Percentiles rank a stretch among this genome's conserved stretches.
Evolutionary conservation across 2,797 vertebrate species (phyloP).

Genomic region (Scolopax rusticola): DNA sequence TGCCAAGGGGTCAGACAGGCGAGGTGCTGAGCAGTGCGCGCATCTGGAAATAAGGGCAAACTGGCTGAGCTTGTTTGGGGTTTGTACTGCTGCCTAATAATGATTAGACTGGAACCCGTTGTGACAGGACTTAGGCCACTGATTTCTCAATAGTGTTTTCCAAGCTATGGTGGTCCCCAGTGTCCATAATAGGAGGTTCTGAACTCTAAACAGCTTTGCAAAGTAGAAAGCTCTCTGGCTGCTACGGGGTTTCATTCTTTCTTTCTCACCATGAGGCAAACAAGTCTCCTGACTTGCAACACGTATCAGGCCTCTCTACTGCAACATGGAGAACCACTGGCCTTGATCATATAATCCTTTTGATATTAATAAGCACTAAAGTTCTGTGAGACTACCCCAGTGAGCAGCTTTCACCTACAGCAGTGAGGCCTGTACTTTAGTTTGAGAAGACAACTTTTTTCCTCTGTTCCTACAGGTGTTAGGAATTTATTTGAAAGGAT

Average conservation of each 20-base stretch:
- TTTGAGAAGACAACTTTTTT: neutral
- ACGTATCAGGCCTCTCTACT: neutral
- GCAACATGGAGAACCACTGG: neutral
- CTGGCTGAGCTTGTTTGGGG: neutral
- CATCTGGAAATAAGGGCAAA: slow-evolving; percentile 82
- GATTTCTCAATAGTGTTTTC: neutral
- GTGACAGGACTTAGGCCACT: neutral
- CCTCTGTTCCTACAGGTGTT: neutral
- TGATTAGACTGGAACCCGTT: neutral
- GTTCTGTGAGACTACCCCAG: neutral
- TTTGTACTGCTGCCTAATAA: neutral
- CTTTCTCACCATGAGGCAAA: neutral
- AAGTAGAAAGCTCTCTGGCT: neutral
- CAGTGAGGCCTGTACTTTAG: neutral
- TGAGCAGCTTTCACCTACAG: neutral
- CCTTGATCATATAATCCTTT: neutral
- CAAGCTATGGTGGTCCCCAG: neutral
- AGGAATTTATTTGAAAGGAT: neutral
- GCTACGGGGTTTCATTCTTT: neutral
- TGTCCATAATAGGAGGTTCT: neutral
- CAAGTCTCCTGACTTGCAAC: neutral
- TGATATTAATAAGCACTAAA: neutral
- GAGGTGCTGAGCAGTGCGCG: slow-evolving; percentile 79
- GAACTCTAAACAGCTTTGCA: neutral
- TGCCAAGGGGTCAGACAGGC: slow-evolving; percentile 85